phyloP scores from a whole-genome alignment of 2,888 invertebrate species.

The Chrysolina oricalcia region DNA sequence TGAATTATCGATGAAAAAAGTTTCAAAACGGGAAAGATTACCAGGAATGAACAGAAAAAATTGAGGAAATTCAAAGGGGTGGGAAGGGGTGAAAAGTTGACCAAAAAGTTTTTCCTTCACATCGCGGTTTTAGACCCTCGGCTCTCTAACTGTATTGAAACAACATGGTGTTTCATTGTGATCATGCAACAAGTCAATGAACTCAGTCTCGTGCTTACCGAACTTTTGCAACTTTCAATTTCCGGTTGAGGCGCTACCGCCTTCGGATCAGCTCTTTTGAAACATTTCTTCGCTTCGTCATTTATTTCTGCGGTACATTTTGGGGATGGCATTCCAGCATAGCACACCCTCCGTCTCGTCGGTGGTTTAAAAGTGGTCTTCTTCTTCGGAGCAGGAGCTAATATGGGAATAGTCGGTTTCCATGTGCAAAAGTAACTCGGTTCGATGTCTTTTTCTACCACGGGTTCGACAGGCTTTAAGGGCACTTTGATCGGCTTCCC shows the following conservation, averaged over 20 bases:
- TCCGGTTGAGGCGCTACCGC: neutral
- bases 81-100: too few species aligned
- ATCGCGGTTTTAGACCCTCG: too few species aligned
- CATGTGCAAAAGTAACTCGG: constrained; percentile 57
- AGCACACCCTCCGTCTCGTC: constrained; percentile 39
- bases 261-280: constrained; percentile 15
- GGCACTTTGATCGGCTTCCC: constrained; percentile 35
- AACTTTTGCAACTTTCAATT: neutral
- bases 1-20: too few species aligned
- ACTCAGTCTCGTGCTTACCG: neutral
- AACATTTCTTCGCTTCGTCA: constrained; percentile 43
- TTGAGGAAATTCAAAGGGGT: too few species aligned
- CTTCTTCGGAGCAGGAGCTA: constrained; percentile 34
- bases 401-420: constrained; percentile 59
- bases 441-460: constrained; percentile 56
- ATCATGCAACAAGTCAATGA: too few species aligned
- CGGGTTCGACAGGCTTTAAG: neutral
- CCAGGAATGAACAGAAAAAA: too few species aligned
- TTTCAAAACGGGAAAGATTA: too few species aligned
- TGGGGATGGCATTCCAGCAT: constrained; percentile 46
- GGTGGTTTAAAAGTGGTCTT: constrained; percentile 24
- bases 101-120: too few species aligned
- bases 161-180: too few species aligned
- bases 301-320: constrained; percentile 34
- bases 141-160: too few species aligned